phyloP scores from a whole-genome alignment of 1,140 invertebrate species.

The Temnothorax curvispinosus region DNA sequence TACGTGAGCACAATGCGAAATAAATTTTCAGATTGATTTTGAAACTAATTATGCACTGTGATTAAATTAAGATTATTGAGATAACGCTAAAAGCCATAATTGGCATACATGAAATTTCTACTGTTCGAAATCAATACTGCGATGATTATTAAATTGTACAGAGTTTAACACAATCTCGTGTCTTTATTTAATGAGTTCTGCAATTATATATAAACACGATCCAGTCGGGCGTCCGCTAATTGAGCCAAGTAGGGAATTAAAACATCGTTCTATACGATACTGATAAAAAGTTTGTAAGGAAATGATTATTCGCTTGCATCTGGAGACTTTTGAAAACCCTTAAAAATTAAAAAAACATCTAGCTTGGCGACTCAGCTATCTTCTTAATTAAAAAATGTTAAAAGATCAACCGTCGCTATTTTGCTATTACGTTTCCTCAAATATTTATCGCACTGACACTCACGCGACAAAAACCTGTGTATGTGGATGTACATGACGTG shows the following conservation, averaged over 20 bases:
- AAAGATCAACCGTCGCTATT: neutral
- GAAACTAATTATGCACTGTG: neutral
- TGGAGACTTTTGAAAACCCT: neutral
- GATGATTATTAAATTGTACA: slow-evolving; percentile 31
- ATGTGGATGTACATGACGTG: no score
- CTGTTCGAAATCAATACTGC: slow-evolving; percentile 19
- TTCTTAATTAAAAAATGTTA: neutral
- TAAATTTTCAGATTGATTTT: neutral
- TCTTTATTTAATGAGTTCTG: neutral
- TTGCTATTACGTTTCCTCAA: neutral
- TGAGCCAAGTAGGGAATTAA: neutral
- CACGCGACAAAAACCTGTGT: neutral
- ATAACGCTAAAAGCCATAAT: slow-evolving; percentile 30
- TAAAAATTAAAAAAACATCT: neutral
- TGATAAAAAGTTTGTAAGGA: neutral
- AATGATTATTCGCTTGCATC: neutral
- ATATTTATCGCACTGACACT: neutral
- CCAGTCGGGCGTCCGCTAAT: neutral
- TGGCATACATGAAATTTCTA: slow-evolving; percentile 5
- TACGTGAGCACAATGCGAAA: neutral
- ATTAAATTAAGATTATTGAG: slow-evolving; percentile 44
- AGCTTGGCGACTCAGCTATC: neutral
- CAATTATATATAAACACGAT: neutral
- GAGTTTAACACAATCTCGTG: neutral
- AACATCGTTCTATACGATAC: neutral